These are phyloP conservation scores for Vulpes ferrilata DNA, from an alignment of 2,113 vertebrate species.

Conservation along the genomic window DNA sequence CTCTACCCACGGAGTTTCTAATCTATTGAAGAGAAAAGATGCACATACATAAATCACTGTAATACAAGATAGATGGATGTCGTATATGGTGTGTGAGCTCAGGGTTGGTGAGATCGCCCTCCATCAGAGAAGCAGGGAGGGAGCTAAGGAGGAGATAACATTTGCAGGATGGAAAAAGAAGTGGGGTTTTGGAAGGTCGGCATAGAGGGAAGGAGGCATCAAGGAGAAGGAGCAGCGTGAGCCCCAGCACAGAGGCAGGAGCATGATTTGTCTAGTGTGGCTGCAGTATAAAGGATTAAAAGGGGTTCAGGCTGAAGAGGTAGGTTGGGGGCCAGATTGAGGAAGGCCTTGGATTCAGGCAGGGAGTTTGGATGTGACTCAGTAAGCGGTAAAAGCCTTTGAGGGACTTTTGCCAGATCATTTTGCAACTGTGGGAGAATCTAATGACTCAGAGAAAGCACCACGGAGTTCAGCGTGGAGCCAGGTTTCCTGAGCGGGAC, in stretches of 20 bases:
- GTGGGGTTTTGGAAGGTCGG: background rate
- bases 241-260: background rate
- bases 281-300: background rate
- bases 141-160: background rate
- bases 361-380: conserved; percentile 43
- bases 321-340: background rate
- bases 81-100: background rate
- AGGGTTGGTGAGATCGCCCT: background rate
- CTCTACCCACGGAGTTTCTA: background rate
- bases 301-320: background rate
- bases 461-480: conserved; percentile 22
- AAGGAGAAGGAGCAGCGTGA: background rate
- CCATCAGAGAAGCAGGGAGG: background rate
- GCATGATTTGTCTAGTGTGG: background rate
- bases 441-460: conserved; percentile 72
- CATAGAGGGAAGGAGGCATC: background rate
- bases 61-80: background rate
- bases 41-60: background rate
- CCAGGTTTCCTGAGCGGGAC: conserved; percentile 55
- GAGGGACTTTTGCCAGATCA: conserved; percentile 60
- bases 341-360: conserved; percentile 16
- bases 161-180: background rate
- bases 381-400: conserved; percentile 33
- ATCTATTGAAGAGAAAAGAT: conserved; percentile 24
- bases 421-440: conserved; percentile 50